Percentiles rank a stretch among this genome's conserved stretches.
Conservation (phyloP, 2,113 vertebrate genomes). For the Archocentrus centrarchus region DNA sequence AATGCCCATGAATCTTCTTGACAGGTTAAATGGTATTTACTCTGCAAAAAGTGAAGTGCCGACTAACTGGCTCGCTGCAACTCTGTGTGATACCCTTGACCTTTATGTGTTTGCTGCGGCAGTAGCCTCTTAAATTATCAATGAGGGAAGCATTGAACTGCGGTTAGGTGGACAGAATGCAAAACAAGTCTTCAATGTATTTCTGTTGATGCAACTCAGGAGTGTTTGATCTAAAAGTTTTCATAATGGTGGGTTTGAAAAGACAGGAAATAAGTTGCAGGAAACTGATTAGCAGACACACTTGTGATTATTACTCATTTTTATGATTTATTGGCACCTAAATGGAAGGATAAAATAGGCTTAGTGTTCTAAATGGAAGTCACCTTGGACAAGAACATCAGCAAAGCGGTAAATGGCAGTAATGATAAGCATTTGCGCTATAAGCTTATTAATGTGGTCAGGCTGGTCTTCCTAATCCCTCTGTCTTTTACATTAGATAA, state of each 20-base stretch:
- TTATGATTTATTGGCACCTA: conserved; percentile 53
- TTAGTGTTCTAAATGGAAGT: conserved; percentile 64
- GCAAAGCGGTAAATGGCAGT: conserved; percentile 58
- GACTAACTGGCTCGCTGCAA: conserved; percentile 74
- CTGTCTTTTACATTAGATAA: conserved; percentile 60
- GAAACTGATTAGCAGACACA: conserved; percentile 41
- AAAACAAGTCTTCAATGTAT: conserved; percentile 4
- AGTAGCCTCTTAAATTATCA: conserved; percentile 62
- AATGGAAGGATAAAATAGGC: conserved; percentile 62
- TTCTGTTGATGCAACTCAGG: background rate
- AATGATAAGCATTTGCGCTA: conserved; percentile 61
- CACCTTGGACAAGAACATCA: conserved; percentile 71
- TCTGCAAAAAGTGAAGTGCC: conserved; percentile 72
- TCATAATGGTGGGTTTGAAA: conserved; percentile 5
- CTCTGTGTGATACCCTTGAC: conserved; percentile 70
- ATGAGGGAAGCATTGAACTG: conserved; percentile 53
- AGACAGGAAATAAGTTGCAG: conserved; percentile 28
- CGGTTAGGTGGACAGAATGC: conserved; percentile 45
- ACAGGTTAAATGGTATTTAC: conserved; percentile 81
- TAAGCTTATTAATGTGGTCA: conserved; percentile 70
- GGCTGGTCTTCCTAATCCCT: conserved; percentile 57
- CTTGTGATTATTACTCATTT: conserved; percentile 44
- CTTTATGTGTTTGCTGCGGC: conserved; percentile 64
- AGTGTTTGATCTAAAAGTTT: conserved; percentile 22
- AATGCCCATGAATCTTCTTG: conserved; percentile 80